Evolutionary conservation across 1,140 invertebrate species (phyloP).

Genomic region (Ceratina australensis): DNA sequence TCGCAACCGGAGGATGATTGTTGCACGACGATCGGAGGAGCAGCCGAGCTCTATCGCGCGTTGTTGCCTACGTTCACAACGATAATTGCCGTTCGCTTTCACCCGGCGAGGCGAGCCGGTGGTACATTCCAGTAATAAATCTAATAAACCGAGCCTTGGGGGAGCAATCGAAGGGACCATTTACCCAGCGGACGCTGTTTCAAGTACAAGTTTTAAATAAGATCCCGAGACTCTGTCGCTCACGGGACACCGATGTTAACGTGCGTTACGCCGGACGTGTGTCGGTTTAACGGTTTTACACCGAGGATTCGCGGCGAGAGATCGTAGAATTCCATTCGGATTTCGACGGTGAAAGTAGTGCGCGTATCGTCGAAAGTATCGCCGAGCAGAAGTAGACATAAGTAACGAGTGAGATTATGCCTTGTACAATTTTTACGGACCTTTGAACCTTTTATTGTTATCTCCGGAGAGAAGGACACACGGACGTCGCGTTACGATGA

Average conservation of each 20-base stretch:
- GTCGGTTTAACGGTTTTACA: background rate
- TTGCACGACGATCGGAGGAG: conserved; percentile 33
- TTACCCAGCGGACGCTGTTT: too few species aligned
- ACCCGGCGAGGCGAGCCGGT: conserved; percentile 29
- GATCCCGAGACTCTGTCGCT: too few species aligned
- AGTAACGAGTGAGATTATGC: background rate
- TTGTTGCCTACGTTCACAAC: conserved; percentile 16
- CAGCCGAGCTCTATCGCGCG: background rate
- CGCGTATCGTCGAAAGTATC: conserved; percentile 24
- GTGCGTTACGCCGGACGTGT: background rate
- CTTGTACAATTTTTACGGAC: background rate
- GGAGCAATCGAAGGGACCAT: too few species aligned
- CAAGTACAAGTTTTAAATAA: too few species aligned
- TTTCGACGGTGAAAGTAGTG: conserved; percentile 16
- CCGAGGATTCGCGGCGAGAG: background rate
- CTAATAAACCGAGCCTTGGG: conserved; percentile 37
- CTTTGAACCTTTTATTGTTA: background rate
- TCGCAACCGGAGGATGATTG: conserved; percentile 17
- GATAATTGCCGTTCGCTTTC: conserved; percentile 62
- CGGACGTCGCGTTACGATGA: conserved; percentile 18
- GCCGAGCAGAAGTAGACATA: background rate
- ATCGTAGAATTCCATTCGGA: background rate
- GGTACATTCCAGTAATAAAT: conserved; percentile 46
- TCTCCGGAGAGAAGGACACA: too few species aligned
- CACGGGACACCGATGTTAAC: background rate